Evolutionary conservation across 2,888 invertebrate species (phyloP), one percentile per base, ranked within the genome.

Genomic region (Heliconius aoede): DNA sequence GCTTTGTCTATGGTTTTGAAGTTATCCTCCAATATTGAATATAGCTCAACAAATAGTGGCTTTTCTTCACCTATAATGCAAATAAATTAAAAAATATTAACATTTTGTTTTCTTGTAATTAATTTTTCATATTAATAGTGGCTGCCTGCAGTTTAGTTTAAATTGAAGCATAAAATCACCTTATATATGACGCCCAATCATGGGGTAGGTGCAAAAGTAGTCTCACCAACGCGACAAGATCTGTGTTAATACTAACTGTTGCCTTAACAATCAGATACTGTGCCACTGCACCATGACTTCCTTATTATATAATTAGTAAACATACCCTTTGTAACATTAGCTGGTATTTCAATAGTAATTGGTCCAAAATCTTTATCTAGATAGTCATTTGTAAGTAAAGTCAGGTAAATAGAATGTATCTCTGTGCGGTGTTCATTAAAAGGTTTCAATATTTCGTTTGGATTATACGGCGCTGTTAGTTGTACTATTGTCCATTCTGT

Each of bases 401-500:
- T 91, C 40, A 94, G 32, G 76, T 89, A 91, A 5, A 94, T 78
- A 0, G 91, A 89, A 69, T 86, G 82, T 0, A 94, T 88, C n/a
- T 94, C 91, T 0, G 86, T 86, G 51, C 89, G 86, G 76, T 88
- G 91, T 30, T 91, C 91, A 0, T 84, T 80, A 11, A 88, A 78
- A 0, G 87, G 85, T 77, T 91, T 90, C n/a, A 93, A 78, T 77
- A 91, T 94, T 80, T 94, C 95, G 32, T 91, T 91, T 0, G 94
- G 90, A 73, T 93, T 94, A 83, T 94, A 94, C 0, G 92, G 91
- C 0, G 95, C 92, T 11, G 95, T 95, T 77, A 96, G 78, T 83
- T 96, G 96, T 72, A 96, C 85, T 72, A 96, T 82, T 1, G 95
- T 95, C 96, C 96, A 96, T 89, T 96, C 96, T 95, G 89, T 78